A percentile compares a stretch with the other conserved stretches of the same genome.
Conservation (phyloP, 2,888 invertebrate genomes). For the Nineta flava region DNA sequence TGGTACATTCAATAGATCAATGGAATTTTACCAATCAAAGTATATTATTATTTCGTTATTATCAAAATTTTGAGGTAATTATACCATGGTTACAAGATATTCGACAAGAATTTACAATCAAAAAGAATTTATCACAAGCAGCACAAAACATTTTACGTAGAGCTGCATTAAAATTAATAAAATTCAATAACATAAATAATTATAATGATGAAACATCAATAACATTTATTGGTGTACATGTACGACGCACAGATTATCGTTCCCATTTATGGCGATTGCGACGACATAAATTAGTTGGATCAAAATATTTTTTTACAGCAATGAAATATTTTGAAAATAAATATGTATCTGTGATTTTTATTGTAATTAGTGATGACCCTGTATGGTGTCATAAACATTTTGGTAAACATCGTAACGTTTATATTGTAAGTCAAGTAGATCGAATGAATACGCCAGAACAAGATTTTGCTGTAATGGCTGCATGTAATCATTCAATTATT, state of each 20-base stretch:
- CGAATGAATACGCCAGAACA: conserved; percentile 24
- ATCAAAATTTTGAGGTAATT: conserved; percentile 35
- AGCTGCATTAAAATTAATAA: conserved; percentile 16
- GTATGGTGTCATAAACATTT: conserved; percentile 29
- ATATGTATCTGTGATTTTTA: conserved; percentile 24
- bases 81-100: conserved; percentile 38
- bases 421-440: conserved; percentile 23
- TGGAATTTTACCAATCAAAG: conserved; percentile 40
- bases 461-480: conserved; percentile 31
- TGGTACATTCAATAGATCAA: conserved; percentile 31
- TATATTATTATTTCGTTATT: conserved; percentile 35
- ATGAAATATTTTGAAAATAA: conserved; percentile 29
- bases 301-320: conserved; percentile 26
- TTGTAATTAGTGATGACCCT: conserved; percentile 33
- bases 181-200: conserved; percentile 6
- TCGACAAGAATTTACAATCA: conserved; percentile 36
- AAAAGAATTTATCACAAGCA: conserved; percentile 28
- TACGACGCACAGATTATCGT: conserved; percentile 38
- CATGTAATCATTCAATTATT: conserved; percentile 35
- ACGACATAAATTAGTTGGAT: conserved; percentile 25
- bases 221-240: conserved; percentile 36
- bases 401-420: conserved; percentile 23
- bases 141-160: conserved; percentile 29
- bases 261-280: conserved; percentile 35
- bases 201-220: conserved; percentile 14